Evolutionary conservation across 2,797 vertebrate species (phyloP), one percentile per base, ranked within the genome.

Genomic region (Bovichtus diacanthus): DNA sequence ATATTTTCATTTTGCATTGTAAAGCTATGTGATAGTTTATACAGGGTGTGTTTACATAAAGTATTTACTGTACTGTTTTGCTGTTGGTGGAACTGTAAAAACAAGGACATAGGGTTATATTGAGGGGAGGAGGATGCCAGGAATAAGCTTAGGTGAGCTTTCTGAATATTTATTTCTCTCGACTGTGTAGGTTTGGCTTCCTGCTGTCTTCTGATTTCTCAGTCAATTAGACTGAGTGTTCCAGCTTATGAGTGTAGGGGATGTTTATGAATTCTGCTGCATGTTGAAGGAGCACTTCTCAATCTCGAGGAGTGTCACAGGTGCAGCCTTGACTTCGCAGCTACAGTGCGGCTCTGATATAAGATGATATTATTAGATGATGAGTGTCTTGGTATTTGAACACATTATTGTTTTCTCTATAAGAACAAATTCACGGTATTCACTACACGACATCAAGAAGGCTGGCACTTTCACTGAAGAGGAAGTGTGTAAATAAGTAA

Each of bases 161-260:
- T 56, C 25, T 58, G 53, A 82, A 72, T 67, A 65, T 41, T 46
- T 55, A 7, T 62, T 50, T 44, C 21, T 25, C 27, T 27, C 23
- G 23, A 56, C 68, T 68, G 38, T 34, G 49, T 51, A n/a, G 36
- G 16, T 81, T 69, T 65, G 76, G 70, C 78, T 64, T 70, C 72
- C 87, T 75, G 80, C 83, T 83, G 70, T 80, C 69, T 70, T 74
- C 46, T 70, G 64, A 87, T 84, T 82, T 86, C 77, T 72, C 44
- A 74, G 79, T 87, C 76, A 86, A 84, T 91, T 87, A 85, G 54
- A 38, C 50, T 49, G 51, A 88, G 80, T 73, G 90, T 86, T 91
- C 64, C 36, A 70, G 78, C 71, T 65, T 68, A 70, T 21, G 68
- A 66, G 80, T 43, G 50, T 68, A 81, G 50, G 49, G 61, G 64